Evolutionary conservation across 2,888 invertebrate species (phyloP), one percentile per base, ranked within the genome.

Genomic region (Diadegma fenestrale): DNA sequence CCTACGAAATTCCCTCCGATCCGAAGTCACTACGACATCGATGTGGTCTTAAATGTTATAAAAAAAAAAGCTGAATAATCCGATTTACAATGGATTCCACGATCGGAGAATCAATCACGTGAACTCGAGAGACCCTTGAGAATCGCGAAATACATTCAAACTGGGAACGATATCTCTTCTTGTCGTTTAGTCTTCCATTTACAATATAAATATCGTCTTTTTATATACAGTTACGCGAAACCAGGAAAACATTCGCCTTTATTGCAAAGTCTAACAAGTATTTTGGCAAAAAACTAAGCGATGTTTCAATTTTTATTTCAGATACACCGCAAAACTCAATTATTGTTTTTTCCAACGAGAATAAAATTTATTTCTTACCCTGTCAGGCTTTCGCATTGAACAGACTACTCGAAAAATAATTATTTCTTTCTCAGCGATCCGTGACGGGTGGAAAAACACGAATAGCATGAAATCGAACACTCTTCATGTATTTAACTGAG

Each of bases 91-190:
- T 83, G 51, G 63, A 69, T 73, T n/a, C 66, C 81, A 73, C 82
- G 80, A 76, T 43, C 64, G 69, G 76, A 81, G 86, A 88, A 87
- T 88, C 85, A 87, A 87, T 87, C 88, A 87, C 69, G 37, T 64
- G 75, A 43, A 76, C 45, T 64, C 37, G 26, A 14, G 83, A 81
- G 83, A 81, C 82, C 84, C 80, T 85, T 83, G 54, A 41, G 61
- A 54, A 48, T 69, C 43, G 14, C 45, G 43, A 3, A 10, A 58
- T 1, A 58, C 14, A 58, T 19, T 26, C 4, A 58, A 58, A 1
- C 26, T 14, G 1, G 14, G 26, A 26, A 26, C 8, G 26, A 14
- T 26, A 26, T 58, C 58, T 14, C 26, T 12, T 58, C n/a, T n/a
- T 14, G 14, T 14, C 26, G 1, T 12, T 58, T 26, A 26, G 14